Percentiles rank a stretch among this genome's conserved stretches.
Evolutionary conservation across 1,140 invertebrate genomes (phyloP).

Genomic region (Halotydeus destructor): DNA sequence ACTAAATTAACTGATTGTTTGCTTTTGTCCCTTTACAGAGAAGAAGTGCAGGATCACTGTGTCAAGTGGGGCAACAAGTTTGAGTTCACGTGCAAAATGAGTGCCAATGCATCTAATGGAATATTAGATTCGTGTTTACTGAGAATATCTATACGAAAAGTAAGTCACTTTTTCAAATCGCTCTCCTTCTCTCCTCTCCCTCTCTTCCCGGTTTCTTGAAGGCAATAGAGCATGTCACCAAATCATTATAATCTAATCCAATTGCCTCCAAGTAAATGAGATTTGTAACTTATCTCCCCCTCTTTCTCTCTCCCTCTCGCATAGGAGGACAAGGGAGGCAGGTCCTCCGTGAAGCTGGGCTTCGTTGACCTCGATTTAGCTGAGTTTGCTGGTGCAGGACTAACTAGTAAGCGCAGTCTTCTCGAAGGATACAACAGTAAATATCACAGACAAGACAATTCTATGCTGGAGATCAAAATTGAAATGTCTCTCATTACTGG

Average conservation of each 20-base stretch:
- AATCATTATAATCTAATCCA: too few species aligned
- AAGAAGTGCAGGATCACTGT: slow-evolving; percentile 76
- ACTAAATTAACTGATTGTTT: slow-evolving; percentile 6
- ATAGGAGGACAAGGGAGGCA: slow-evolving; percentile 59
- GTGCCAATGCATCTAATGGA: slow-evolving; percentile 76
- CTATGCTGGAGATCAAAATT: slow-evolving; percentile 69
- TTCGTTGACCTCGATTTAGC: slow-evolving; percentile 90
- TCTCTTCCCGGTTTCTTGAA: too few species aligned
- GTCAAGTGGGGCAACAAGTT: slow-evolving; percentile 78
- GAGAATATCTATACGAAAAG: slow-evolving; percentile 81
- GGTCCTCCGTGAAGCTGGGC: slow-evolving; percentile 82
- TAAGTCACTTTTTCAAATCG: slow-evolving; percentile 28
- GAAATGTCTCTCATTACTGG: slow-evolving; percentile 81
- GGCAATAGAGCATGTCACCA: too few species aligned
- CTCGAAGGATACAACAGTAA: slow-evolving; percentile 77
- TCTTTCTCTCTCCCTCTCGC: background rate
- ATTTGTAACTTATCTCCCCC: background rate
- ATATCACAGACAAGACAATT: slow-evolving; percentile 76
- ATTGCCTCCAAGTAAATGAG: too few species aligned
- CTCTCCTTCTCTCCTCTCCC: slow-evolving; percentile 3
- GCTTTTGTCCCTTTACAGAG: slow-evolving; percentile 35
- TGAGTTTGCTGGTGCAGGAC: slow-evolving; percentile 82
- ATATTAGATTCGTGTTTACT: slow-evolving; percentile 75
- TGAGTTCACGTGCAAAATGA: slow-evolving; percentile 86
- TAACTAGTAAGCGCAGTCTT: slow-evolving; percentile 56